These are phyloP conservation scores for Glaucidium brasilianum DNA, from an alignment of 2,113 vertebrate genomes.

Conservation along the genomic window DNA sequence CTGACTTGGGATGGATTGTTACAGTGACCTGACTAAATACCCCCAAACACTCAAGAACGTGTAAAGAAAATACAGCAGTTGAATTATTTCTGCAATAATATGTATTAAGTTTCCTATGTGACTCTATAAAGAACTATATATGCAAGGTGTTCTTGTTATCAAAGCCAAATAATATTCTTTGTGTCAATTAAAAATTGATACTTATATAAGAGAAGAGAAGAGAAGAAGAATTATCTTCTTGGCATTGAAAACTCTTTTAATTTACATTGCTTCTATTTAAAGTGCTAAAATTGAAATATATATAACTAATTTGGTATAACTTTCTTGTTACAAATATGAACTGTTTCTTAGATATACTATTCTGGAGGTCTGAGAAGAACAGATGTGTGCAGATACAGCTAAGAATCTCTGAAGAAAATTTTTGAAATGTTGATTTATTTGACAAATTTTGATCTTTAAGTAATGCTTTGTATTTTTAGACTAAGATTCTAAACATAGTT, in stretches of 20 bases:
- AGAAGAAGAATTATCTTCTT: background rate
- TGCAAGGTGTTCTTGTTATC: background rate
- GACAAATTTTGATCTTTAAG: background rate
- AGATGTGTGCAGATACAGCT: background rate
- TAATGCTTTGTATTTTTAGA: background rate
- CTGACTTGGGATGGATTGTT: conserved; percentile 59
- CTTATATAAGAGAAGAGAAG: background rate
- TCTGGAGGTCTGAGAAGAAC: background rate
- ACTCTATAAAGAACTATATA: background rate
- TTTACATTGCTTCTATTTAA: background rate
- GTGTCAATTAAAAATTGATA: background rate
- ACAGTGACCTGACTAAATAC: conserved; percentile 57
- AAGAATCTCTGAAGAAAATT: background rate
- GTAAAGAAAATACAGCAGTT: background rate
- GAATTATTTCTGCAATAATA: conserved; percentile 20
- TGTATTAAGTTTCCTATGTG: background rate
- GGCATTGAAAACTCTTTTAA: background rate
- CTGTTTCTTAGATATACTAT: background rate
- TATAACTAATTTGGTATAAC: background rate
- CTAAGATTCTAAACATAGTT: background rate
- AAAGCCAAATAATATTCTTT: background rate
- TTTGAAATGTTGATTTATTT: background rate
- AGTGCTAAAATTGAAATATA: background rate
- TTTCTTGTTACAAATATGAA: background rate
- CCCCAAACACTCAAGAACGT: conserved; percentile 66